Evolutionary conservation across 2,888 invertebrate genomes (phyloP).

Genomic region (Cantharis lateralis): DNA sequence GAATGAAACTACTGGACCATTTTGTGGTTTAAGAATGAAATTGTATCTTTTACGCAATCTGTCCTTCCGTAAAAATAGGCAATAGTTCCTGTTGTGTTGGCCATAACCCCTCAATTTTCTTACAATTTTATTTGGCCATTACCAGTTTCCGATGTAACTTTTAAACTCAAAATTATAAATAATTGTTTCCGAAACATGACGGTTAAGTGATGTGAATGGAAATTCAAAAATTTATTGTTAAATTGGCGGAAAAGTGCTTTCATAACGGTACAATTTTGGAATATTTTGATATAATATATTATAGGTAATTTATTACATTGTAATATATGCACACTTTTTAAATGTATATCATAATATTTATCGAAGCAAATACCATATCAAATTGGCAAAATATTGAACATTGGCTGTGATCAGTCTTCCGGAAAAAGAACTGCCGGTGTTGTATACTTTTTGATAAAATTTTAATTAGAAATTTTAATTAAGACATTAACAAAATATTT

Average conservation of each 20-base stretch:
- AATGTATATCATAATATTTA: neutral
- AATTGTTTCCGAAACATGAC: neutral
- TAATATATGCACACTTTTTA: too few species aligned
- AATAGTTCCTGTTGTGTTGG: neutral
- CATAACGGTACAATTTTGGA: neutral
- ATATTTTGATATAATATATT: neutral
- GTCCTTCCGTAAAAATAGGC: neutral
- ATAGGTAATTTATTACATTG: too few species aligned
- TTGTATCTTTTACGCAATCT: neutral
- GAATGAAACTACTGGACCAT: neutral
- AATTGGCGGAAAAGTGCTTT: neutral
- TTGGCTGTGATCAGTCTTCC: neutral
- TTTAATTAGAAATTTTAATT: neutral
- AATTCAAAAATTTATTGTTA: neutral
- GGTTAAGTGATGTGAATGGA: neutral
- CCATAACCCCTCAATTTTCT: neutral
- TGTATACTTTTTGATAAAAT: neutral
- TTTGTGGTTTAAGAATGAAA: neutral
- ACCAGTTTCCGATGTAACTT: neutral
- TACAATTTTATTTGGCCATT: neutral
- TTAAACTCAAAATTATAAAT: neutral
- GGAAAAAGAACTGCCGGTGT: too few species aligned
- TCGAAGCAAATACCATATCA: neutral
- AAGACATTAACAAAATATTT: neutral
- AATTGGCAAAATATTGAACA: neutral